Evolutionary conservation across 2,888 invertebrate genomes (phyloP).

Genomic region (Microplitis deprimator): DNA sequence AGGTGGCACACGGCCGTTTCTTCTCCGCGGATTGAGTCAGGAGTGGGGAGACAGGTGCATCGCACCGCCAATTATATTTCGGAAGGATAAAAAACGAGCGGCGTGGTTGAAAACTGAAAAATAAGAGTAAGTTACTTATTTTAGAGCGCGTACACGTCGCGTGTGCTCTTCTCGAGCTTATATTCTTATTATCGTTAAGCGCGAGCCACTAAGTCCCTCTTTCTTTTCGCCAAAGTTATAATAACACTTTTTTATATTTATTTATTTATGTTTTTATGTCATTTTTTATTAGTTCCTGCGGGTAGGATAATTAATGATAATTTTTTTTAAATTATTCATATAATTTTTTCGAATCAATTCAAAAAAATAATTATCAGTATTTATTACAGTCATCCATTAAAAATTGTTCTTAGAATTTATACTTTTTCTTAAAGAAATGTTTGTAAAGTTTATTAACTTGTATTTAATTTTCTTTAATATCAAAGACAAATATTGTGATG

Average conservation of each 20-base stretch:
- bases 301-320: no score
- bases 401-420: no score
- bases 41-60: conserved; percentile 69
- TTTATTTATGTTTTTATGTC: neutral
- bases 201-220: neutral
- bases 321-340: no score
- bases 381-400: no score
- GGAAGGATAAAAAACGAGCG: conserved; percentile 57
- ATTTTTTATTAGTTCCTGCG: no score
- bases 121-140: conserved; percentile 45
- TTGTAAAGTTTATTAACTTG: no score
- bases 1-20: conserved; percentile 45
- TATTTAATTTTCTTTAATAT: no score
- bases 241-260: neutral
- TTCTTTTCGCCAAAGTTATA: neutral
- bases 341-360: no score
- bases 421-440: no score
- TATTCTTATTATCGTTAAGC: neutral
- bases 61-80: conserved; percentile 71
- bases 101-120: conserved; percentile 48
- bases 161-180: conserved; percentile 35
- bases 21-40: conserved; percentile 17
- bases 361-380: no score
- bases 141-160: conserved; percentile 31
- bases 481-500: no score